Evolutionary conservation across 1,140 invertebrate species (phyloP), one percentile per base, ranked within the genome.

Genomic region (Parasteatoda tepidariorum): DNA sequence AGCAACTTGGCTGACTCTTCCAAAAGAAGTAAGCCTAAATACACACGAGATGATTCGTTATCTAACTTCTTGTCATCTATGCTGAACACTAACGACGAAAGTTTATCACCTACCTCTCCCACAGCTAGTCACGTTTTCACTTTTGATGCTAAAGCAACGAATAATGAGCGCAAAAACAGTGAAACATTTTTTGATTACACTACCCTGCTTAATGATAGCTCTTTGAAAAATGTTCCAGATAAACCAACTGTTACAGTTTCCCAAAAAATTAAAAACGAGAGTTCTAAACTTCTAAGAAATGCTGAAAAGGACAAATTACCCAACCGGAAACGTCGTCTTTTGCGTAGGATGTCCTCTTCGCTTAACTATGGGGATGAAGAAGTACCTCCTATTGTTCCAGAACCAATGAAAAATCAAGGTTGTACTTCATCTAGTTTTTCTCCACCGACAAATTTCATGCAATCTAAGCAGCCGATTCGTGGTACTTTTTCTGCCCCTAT

Each of bases 1-100:
- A n/a, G n/a, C n/a, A n/a, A n/a, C n/a, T n/a, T n/a, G n/a, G n/a
- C n/a, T n/a, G n/a, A n/a, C n/a, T n/a, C n/a, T n/a, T n/a, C n/a
- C n/a, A n/a, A n/a, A n/a, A n/a, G n/a, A n/a, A 54, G 30, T 22
- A 75, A 75, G 11, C 73, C 31, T 41, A 75, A 75, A 33, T 75
- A 34, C 28, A 38, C 57, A 18, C 34, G 57, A 62, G 73, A 75
- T 11, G 59, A 75, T 18, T 75, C 73, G 22, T 34, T 75, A 11
- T 61, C 73, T 5, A 61, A 61, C 28, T 75, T 75, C 33, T 34
- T 75, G 11, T 75, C 73, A 34, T 75, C 73, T 9, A 75, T 75
- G 73, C 59, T 75, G 26, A 57, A 59, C 2, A 75, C 31, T 5
- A 62, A 15, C 15, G 73, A 41, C 15, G n/a, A 31, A 41, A 22